A percentile compares a stretch with the other conserved stretches of the same genome.
Conservation (phyloP, 2,113 vertebrate species). For the Columbina picui region DNA sequence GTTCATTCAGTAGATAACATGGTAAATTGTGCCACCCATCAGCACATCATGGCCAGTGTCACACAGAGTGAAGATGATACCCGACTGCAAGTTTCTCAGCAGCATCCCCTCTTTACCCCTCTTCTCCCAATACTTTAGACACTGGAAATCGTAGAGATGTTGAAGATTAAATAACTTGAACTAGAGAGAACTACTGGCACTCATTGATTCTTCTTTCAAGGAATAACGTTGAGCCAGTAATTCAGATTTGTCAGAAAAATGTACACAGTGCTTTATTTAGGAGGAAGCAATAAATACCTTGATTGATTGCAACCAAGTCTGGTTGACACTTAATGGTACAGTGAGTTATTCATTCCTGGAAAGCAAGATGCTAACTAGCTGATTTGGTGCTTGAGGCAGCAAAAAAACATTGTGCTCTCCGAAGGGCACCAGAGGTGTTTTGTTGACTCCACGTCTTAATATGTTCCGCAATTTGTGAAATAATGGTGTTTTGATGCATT, state of each 20-base stretch:
- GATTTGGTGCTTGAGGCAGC: constrained; percentile 28
- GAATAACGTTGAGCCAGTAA: constrained; percentile 13
- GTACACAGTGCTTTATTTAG: constrained; percentile 17
- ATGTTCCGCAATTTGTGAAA: neutral
- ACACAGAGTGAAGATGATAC: neutral
- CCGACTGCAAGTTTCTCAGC: neutral
- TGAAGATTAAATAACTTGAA: constrained; percentile 22
- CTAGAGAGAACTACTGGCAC: neutral
- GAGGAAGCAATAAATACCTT: constrained; percentile 35
- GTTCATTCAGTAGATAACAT: neutral
- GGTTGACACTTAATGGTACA: neutral
- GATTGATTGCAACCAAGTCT: constrained; percentile 42
- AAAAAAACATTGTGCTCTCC: neutral
- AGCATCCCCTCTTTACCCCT: neutral
- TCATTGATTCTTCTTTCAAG: constrained; percentile 43
- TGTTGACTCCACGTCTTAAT: neutral
- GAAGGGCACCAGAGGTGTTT: neutral
- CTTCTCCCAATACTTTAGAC: neutral
- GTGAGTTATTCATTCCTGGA: constrained; percentile 53
- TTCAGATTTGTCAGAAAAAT: constrained; percentile 58
- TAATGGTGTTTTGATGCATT: neutral
- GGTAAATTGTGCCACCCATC: neutral
- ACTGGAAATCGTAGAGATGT: neutral
- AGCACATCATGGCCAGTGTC: neutral
- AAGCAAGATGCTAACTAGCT: constrained; percentile 48